Conservation (phyloP, 2,113 vertebrate genomes). For the Calonectris borealis region DNA sequence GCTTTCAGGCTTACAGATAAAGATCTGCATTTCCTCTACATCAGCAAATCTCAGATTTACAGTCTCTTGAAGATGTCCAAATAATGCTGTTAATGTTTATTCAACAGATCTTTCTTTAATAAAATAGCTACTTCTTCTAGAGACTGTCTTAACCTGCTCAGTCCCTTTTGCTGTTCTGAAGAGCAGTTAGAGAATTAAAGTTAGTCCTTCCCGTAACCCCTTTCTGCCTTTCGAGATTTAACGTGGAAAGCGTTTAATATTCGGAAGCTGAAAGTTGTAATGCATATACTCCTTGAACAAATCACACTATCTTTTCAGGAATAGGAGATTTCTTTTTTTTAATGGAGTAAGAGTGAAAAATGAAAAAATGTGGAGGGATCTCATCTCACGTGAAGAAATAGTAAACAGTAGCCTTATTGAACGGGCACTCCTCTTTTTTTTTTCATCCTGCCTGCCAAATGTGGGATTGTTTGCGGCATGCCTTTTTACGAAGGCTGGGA, state of each 20-base stretch:
- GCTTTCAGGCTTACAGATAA: slow-evolving; percentile 26
- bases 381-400: background rate
- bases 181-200: background rate
- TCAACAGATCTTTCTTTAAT: background rate
- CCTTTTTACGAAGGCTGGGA: background rate
- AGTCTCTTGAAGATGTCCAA: slow-evolving; percentile 3
- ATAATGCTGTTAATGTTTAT: slow-evolving; percentile 31
- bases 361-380: background rate
- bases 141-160: background rate
- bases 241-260: background rate
- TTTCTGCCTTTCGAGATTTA: background rate
- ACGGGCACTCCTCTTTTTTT: background rate
- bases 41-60: slow-evolving; percentile 11
- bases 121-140: background rate
- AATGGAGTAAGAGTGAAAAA: background rate
- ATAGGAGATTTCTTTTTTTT: background rate
- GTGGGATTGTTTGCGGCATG: fast-evolving
- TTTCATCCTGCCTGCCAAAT: background rate
- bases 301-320: background rate
- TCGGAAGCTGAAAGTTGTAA: background rate
- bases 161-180: background rate
- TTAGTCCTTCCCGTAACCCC: background rate
- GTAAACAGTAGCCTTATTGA: background rate
- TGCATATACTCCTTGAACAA: background rate
- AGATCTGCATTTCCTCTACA: background rate